Evolutionary conservation across 2,113 vertebrate species (phyloP), one percentile per base, ranked within the genome.

Genomic region (Murina feae): DNA sequence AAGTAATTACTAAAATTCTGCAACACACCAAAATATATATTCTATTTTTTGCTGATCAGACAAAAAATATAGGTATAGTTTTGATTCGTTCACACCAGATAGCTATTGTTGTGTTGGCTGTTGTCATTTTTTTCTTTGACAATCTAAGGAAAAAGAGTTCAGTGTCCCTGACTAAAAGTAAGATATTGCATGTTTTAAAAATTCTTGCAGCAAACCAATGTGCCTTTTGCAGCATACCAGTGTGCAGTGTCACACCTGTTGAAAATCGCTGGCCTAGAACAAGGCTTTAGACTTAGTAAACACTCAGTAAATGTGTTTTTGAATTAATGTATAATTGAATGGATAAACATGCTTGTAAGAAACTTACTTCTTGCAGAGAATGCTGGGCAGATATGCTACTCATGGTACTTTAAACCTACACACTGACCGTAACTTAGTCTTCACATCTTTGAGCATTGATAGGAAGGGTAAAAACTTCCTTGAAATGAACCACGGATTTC

Each of bases 371-470:
- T 83, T 93, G 21, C 55, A 4, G 86, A 95, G n/a, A 23, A 68
- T 65, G 9, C 53, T 23, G 21, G 18, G 25, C 21, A 17, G 7
- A 69, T 37, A 28, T 78, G 74, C 95, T 86, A 95, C 6, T 89
- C 91, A 65, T 5, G n/a, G 66, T 69, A 51, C 68, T 55, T 82
- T 63, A 93, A 94, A n/a, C 21, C 7, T 69, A 71, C 74, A 39
- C 21, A 58, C 87, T 92, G 85, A 92, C 53, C 0, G 10, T 95
- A 94, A 96, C 53, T 92, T 83, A 69, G 47, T 84, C 60, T 85
- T 95, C 95, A 90, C 35, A 69, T 92, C 74, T 96, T 78, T 47
- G 84, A 87, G 66, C 66, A n/a, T 14, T 95, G 85, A 95, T 90
- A 51, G 63, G 92, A 97, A 96, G 18, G 39, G 28, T 80, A 47